Conservation (phyloP, 1,140 invertebrate species). For the Parasteatoda tepidariorum region DNA sequence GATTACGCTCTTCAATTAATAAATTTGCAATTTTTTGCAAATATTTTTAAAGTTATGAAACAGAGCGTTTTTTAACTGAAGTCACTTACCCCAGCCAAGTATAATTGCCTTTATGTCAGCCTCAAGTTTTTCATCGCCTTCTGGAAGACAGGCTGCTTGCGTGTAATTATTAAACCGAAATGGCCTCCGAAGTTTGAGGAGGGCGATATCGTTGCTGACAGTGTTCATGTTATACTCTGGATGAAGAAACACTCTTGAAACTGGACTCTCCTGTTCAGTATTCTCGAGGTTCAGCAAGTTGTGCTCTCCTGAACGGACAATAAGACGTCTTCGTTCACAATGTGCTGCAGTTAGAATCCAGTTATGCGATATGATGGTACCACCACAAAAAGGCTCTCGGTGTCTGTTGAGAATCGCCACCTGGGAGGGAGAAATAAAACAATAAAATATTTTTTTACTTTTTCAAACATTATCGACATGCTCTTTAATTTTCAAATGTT, state of each 20-base stretch:
- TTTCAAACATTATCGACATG: not conserved
- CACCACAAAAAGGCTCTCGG: slow-evolving; percentile 82
- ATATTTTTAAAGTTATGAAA: too few relatives aligned
- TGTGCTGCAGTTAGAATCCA: slow-evolving; percentile 94
- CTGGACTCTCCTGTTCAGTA: slow-evolving; percentile 79
- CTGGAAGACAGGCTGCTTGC: slow-evolving; percentile 76
- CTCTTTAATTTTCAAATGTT: not conserved
- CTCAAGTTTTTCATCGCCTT: slow-evolving; percentile 70
- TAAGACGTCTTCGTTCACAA: slow-evolving; percentile 82
- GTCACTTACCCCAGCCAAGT: slow-evolving; percentile 45
- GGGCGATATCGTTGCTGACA: slow-evolving; percentile 91
- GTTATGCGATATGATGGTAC: slow-evolving; percentile 84
- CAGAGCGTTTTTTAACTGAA: too few relatives aligned
- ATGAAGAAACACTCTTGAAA: slow-evolving; percentile 81
- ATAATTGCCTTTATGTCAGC: slow-evolving; percentile 71
- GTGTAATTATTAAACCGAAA: slow-evolving; percentile 69
- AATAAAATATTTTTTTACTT: not conserved
- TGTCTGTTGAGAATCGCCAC: slow-evolving; percentile 26
- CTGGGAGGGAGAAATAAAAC: not conserved
- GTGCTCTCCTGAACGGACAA: slow-evolving; percentile 86
- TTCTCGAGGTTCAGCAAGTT: slow-evolving; percentile 78
- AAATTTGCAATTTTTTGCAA: too few relatives aligned
- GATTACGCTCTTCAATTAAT: too few relatives aligned
- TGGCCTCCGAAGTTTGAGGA: slow-evolving; percentile 74
- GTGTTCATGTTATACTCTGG: slow-evolving; percentile 87